phyloP scores from a whole-genome alignment of 2,888 invertebrate species.

The Choristoneura rosaceana region DNA sequence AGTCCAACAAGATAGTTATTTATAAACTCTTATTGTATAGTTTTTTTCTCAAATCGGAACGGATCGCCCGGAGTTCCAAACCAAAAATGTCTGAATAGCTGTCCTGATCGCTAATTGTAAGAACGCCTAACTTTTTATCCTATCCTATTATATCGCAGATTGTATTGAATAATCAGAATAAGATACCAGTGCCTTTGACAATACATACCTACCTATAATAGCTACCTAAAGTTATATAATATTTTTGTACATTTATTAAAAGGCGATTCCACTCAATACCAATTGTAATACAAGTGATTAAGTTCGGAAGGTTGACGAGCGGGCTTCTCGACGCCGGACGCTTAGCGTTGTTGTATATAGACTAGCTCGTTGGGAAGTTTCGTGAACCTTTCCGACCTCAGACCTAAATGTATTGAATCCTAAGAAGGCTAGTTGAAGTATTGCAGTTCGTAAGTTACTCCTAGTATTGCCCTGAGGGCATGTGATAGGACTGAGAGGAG shows the following conservation, averaged over 20 bases:
- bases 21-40: conserved; percentile 76
- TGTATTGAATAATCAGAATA: conserved; percentile 67
- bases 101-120: conserved; percentile 64
- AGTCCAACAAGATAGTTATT: conserved; percentile 80
- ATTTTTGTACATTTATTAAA: conserved; percentile 81
- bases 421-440: conserved; percentile 71
- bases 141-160: conserved; percentile 59
- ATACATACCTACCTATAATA: conserved; percentile 83
- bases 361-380: conserved; percentile 45
- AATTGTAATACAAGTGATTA: conserved; percentile 50
- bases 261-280: conserved; percentile 65
- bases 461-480: conserved; percentile 72
- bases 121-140: conserved; percentile 51
- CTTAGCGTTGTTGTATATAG: conserved; percentile 39
- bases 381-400: conserved; percentile 50
- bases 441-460: conserved; percentile 69
- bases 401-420: conserved; percentile 61
- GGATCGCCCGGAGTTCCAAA: conserved; percentile 76
- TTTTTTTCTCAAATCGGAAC: conserved; percentile 71
- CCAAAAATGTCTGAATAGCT: conserved; percentile 67
- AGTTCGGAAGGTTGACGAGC: conserved; percentile 22
- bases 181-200: conserved; percentile 83
- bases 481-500: conserved; percentile 75
- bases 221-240: conserved; percentile 67
- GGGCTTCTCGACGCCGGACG: conserved; percentile 30